These are phyloP conservation scores for Vulpes lagopus DNA, from an alignment of 2,113 vertebrate genomes.

Conservation along the genomic window DNA sequence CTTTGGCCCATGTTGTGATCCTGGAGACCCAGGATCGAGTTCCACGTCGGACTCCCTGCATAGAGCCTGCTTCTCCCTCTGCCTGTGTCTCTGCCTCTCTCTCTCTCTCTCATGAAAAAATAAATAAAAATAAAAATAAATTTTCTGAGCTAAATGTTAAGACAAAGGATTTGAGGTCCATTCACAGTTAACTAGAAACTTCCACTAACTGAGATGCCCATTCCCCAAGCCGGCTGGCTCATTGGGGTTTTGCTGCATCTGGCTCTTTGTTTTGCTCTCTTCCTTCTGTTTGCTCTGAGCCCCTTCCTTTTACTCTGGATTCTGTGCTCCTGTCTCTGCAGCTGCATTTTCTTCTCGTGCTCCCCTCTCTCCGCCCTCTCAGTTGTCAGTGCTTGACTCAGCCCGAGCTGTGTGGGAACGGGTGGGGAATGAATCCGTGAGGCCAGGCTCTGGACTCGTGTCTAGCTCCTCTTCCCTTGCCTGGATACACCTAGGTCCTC, in stretches of 20 bases:
- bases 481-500: slow-evolving; percentile 75
- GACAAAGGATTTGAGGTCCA: not conserved
- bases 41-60: no score
- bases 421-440: slow-evolving; percentile 80
- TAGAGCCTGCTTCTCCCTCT: no score
- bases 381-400: slow-evolving; percentile 84
- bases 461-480: slow-evolving; percentile 74
- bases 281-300: not conserved
- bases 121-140: no score
- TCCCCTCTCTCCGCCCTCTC: slow-evolving; percentile 78
- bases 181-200: slow-evolving; percentile 36
- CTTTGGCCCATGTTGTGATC: no score
- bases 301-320: not conserved
- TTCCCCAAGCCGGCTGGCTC: not conserved
- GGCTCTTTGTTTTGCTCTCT: not conserved
- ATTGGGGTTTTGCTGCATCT: not conserved
- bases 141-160: slow-evolving; percentile 59
- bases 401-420: slow-evolving; percentile 85
- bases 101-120: no score
- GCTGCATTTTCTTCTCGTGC: not conserved
- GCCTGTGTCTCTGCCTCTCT: no score
- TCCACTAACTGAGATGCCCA: not conserved
- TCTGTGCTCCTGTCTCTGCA: not conserved
- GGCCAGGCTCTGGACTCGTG: slow-evolving; percentile 74
- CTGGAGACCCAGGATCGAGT: no score